phyloP scores from a whole-genome alignment of 2,888 invertebrate genomes.

The Sipha maydis region DNA sequence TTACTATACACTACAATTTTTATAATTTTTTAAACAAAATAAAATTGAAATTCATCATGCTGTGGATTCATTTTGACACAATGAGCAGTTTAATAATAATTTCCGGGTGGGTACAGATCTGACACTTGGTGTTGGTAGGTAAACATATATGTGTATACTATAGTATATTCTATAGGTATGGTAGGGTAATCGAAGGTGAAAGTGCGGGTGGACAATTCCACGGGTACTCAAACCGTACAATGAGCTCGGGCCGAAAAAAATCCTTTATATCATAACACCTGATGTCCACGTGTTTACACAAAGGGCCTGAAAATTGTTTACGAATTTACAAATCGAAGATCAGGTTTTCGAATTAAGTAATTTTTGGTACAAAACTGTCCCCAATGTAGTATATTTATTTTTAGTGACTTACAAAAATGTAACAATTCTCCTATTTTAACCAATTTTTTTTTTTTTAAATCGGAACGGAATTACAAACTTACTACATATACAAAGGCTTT shows the following conservation, averaged over 20 bases:
- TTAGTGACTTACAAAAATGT: no score
- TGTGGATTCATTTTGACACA: no score
- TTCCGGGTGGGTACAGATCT: not conserved
- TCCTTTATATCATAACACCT: conserved; percentile 18
- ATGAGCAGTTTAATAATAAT: no score
- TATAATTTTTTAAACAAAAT: no score
- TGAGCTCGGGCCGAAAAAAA: not conserved
- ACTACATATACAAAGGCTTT: no score
- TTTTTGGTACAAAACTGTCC: not conserved
- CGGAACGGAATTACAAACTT: no score
- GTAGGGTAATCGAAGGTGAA: conserved; percentile 20
- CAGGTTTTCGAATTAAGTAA: not conserved
- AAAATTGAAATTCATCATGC: no score
- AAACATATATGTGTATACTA: no score
- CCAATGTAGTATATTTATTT: no score
- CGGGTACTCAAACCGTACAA: conserved; percentile 17
- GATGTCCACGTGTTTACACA: conserved; percentile 12
- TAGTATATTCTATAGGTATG: not conserved
- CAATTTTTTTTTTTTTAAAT: no score
- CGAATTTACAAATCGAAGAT: not conserved
- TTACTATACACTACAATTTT: no score
- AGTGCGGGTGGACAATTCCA: conserved; percentile 38
- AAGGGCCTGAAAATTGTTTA: not conserved
- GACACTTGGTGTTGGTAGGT: not conserved
- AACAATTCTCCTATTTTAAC: no score